Conservation (phyloP, 2,888 invertebrate species). For the Holacanthella duospinosa region DNA sequence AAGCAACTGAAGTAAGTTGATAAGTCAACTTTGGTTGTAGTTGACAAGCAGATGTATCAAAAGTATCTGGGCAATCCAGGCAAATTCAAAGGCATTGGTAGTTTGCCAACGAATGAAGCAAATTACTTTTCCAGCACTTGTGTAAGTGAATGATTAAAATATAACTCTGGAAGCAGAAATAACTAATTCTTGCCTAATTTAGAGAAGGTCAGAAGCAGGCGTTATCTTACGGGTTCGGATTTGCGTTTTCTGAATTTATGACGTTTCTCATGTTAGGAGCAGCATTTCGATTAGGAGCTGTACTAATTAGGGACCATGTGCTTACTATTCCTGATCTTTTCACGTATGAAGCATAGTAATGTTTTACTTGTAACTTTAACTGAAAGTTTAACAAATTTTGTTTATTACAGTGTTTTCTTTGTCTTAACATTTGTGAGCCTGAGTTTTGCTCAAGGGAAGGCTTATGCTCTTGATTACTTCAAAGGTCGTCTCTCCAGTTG, state of each 20-base stretch:
- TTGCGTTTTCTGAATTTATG: background rate
- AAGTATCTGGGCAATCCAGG: too few relatives aligned
- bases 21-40: too few relatives aligned
- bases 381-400: too few relatives aligned
- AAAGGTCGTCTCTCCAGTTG: conserved; percentile 42
- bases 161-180: too few relatives aligned
- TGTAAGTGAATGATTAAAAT: too few relatives aligned
- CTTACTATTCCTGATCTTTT: background rate
- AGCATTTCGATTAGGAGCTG: background rate
- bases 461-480: conserved; percentile 43
- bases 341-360: background rate
- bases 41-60: too few relatives aligned
- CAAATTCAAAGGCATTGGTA: too few relatives aligned
- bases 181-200: background rate
- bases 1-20: too few relatives aligned
- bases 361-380: background rate
- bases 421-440: background rate
- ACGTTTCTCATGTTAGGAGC: background rate
- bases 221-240: background rate
- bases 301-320: background rate
- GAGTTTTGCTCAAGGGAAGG: conserved; percentile 36
- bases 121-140: too few relatives aligned
- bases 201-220: background rate
- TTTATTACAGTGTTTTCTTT: background rate
- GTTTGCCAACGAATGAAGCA: too few relatives aligned